Base-by-base conservation (phyloP, 2,113 vertebrate species). In the Tachycineta bicolor region DNA sequence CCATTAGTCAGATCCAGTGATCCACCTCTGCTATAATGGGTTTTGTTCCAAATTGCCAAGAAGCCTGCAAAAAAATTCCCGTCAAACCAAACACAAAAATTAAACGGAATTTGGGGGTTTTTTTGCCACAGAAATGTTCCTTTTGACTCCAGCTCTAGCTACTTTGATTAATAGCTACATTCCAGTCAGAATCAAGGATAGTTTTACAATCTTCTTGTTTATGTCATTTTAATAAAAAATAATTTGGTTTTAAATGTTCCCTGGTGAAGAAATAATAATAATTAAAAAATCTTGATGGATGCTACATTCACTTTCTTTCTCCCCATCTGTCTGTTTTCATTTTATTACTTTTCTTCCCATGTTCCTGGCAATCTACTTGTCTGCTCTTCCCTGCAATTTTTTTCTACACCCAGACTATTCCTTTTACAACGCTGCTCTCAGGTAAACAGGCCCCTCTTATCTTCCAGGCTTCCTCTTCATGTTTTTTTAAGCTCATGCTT, bases 401-500 rank as follows among this genome's bases (percentile, higher is more conserved):
- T 95, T 83, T 49, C 50, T 81, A 20, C 33, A 28, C 83, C 92
- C 59, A 93, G 88, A 83, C 80, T 95, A 63, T 43, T 90, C 68
- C 55, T 94, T 89, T 90, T 74, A 83, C 62, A 90, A 81, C 2
- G 3, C 47, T 63, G 71, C 83, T 93, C 12, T 89, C 83, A 86
- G 92, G 91, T 96, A 97, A 96, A 96, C 86, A 95, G 86, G 74
- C 33, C 47, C 9, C 83, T 93, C 86, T 94, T 74, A 95, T 92
- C 89, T 94, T 77, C 87, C 76, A 90, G 93, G 83, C 64, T 93
- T 90, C 86, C n/a, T 97, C 76, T 83, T 73, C 24, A 29, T 84
- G 44, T 85, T 89, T 93, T 90, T 94, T 89, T 90, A 92, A 94
- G 83, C 68, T 91, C 58, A 43, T 93, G 73, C 80, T 94, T 97